These are phyloP conservation scores for Halcyon badia DNA, from an alignment of 2,797 vertebrate genomes.

Conservation along the genomic window DNA sequence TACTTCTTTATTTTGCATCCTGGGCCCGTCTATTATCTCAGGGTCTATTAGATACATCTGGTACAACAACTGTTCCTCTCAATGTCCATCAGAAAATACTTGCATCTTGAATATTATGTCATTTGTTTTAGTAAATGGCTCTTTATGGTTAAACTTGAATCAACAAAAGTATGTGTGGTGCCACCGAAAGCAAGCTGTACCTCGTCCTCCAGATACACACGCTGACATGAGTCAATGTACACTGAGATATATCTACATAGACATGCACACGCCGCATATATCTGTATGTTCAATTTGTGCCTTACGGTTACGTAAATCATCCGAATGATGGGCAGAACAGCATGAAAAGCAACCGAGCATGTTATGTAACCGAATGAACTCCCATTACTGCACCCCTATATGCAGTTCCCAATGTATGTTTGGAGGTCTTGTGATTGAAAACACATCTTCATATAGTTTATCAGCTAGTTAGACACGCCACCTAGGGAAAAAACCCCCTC, in stretches of 20 bases:
- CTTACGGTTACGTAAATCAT: background rate
- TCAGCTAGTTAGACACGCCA: background rate
- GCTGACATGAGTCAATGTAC: rapidly evolving
- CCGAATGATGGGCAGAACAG: background rate
- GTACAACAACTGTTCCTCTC: background rate
- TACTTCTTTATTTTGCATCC: background rate
- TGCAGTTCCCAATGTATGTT: background rate
- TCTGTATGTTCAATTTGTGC: background rate
- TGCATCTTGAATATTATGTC: background rate
- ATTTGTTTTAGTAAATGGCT: background rate
- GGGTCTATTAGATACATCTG: background rate
- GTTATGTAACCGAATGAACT: background rate
- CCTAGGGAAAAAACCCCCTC: rapidly evolving
- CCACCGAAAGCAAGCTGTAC: background rate
- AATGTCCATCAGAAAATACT: background rate
- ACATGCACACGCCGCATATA: background rate
- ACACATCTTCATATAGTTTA: background rate
- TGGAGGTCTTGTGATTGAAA: background rate
- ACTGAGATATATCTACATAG: background rate
- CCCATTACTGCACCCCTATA: background rate
- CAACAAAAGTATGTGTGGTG: background rate
- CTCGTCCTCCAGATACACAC: background rate
- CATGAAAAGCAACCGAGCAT: background rate
- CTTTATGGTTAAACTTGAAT: background rate
- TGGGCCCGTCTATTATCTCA: background rate